Base-by-base conservation (phyloP, 1,140 invertebrate genomes). In the Cardiocondyla obscurior region DNA sequence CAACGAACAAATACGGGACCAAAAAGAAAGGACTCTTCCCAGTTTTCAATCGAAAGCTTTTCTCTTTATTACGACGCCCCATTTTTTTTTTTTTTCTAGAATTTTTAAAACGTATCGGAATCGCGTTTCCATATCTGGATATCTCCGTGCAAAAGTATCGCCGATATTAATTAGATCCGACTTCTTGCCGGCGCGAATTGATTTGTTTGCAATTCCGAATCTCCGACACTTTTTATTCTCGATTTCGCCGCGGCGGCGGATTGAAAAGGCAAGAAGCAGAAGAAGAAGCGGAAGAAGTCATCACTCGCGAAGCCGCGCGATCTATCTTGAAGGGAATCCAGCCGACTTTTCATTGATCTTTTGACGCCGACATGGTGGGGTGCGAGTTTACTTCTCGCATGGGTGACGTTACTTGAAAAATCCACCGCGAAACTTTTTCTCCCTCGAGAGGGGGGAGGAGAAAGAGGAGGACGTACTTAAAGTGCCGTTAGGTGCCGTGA, bases 401-500 rank as follows among this genome's bases (percentile, higher is more conserved):
- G 73, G 85, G 85, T 86, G 85, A 87, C 85, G 81, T 87, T 83
- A 69, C 73, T 86, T 73, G 85, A 88, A 86, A 88, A 86, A 88
- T 89, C 62, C 84, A 81, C 86, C 58, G 81, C 82, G 67, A 81
- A 89, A 86, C 73, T 84, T 88, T 88, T 84, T 81, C 86, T 79
- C 36, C 65, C 5, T 64, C 82, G 33, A 73, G 55, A 53, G 65
- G 25, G 55, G 49, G 49, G 55, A 60, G 39, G 6, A 44, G 73
- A n/a, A 46, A 22, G 44, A 49, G 49, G 55, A 58, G 10, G 51
- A 86, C 79, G 83, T 88, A 87, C 88, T 90, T 89, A 90, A 90
- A 90, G 85, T 89, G 76, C 85, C 88, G 87, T 89, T 90, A 89
- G 88, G 81, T 84, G 79, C 77, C 70, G 82, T 42, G 81, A 82